Evolutionary conservation across 2,888 invertebrate genomes (phyloP).

Genomic region (Anorthoa munda): DNA sequence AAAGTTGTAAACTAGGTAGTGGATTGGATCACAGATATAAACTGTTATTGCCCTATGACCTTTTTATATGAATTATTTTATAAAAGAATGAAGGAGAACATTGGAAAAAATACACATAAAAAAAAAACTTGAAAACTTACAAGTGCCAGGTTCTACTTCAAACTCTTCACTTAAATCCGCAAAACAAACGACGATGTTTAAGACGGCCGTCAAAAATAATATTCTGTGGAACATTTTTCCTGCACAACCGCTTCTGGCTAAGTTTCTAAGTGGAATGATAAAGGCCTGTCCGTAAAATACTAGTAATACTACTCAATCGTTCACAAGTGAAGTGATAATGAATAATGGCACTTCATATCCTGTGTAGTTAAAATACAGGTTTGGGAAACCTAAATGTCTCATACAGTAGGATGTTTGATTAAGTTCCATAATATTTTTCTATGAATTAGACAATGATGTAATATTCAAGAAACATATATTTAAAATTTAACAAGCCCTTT

Average conservation of each 20-base stretch:
- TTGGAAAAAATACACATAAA: neutral
- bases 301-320: neutral
- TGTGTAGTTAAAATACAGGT: neutral
- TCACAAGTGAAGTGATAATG: conserved; percentile 19
- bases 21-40: too few relatives aligned
- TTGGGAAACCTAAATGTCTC: conserved; percentile 13
- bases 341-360: conserved; percentile 1
- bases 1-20: too few relatives aligned
- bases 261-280: conserved; percentile 21
- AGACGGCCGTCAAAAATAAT: neutral
- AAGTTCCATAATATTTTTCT: conserved; percentile 14
- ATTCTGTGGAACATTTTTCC: conserved; percentile 36
- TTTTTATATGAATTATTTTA: too few relatives aligned
- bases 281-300: neutral
- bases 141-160: neutral
- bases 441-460: conserved; percentile 31
- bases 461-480: conserved; percentile 5
- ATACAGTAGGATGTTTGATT: conserved; percentile 43
- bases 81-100: too few relatives aligned
- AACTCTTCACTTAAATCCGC: conserved; percentile 2
- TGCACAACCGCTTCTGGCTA: conserved; percentile 10
- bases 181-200: conserved; percentile 1
- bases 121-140: conserved; percentile 32
- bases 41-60: too few relatives aligned
- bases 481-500: neutral